Percentiles rank a stretch among this genome's conserved stretches.
Conservation (phyloP, 2,797 vertebrate genomes). For the Characodon lateralis region DNA sequence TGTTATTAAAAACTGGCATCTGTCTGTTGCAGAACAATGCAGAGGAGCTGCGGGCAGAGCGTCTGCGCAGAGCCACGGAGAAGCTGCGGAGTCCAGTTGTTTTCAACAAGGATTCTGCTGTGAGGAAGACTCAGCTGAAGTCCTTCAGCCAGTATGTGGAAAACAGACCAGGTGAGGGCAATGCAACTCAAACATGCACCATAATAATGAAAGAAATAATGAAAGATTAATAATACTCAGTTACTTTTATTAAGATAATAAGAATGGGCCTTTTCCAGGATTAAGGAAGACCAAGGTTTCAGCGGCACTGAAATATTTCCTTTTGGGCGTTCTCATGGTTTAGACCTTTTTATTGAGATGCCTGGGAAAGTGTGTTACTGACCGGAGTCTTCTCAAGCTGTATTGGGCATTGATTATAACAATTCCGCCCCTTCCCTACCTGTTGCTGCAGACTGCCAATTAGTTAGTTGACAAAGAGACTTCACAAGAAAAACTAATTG, state of each 20-base stretch:
- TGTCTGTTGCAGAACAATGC: conserved; percentile 83
- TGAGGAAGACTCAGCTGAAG: conserved; percentile 97
- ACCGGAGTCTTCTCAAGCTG: too few relatives aligned
- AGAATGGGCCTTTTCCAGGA: neutral
- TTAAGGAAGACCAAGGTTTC: neutral
- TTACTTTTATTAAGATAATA: neutral
- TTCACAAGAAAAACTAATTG: too few relatives aligned
- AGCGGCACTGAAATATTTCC: neutral
- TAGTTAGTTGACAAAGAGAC: neutral
- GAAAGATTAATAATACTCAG: neutral
- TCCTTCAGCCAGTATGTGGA: conserved; percentile 99
- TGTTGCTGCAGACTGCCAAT: neutral
- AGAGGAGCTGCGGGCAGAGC: conserved; percentile 90
- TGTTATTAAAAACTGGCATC: neutral
- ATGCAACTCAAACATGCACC: conserved; percentile 9
- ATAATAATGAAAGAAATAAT: neutral
- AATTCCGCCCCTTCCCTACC: too few relatives aligned
- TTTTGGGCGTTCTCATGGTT: neutral
- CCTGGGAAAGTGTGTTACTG: too few relatives aligned
- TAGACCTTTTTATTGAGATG: too few relatives aligned
- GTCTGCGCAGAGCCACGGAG: conserved; percentile 88
- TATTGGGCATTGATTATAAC: too few relatives aligned
- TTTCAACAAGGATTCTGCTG: conserved; percentile 93
- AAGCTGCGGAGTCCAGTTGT: conserved; percentile 91
- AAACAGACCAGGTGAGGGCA: conserved; percentile 89